Base-by-base conservation (phyloP, 64 coral and sea anemone species). In the Catalaphyllia jardinei region DNA sequence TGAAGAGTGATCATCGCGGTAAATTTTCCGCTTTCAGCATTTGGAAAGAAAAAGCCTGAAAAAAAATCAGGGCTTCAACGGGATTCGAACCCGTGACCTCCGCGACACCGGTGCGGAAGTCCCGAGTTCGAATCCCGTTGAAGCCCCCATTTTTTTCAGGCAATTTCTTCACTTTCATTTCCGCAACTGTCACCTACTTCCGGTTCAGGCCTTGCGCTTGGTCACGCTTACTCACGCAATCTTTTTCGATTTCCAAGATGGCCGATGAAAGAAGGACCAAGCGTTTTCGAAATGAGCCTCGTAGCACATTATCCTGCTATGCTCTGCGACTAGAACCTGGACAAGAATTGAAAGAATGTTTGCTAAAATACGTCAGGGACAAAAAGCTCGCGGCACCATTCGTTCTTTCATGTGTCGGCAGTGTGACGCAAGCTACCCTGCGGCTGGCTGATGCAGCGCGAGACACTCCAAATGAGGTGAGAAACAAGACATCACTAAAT, bases 361-460 rank as follows among this genome's bases (percentile, higher is more conserved):
- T 98, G 60, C n/a, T 77, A 5, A 72, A 60, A 16, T 95, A 87
- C 82, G 96, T 93, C 17, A 82, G 73, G 67, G 61, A 89, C 31
- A 67, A 95, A 22, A 80, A 98, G 18, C 90, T 98, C 10, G 69
- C 88, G 31, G 80, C 93, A 1, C 79, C 96, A 14, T 98, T 94
- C 74, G 82, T 98, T 29, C 24, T 98, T 71, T 89, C 93, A 2
- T 98, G 93, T 79, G 96, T 98, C 17, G 96, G 96, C 60, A 98
- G 96, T 80, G 96, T 98, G 12, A 90, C 59, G 17, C 79, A 78
- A 20, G 96, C 86, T 28, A 92, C 88, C 61, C 75, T 98, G 1
- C 82, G 89, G 79, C 79, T 98, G 46, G 93, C 92, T 10, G 55
- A 93, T 78, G 76, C 52, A 29, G 75, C 24, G 0, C 51, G 46